Evolutionary conservation across 2,888 invertebrate species (phyloP), one percentile per base, ranked within the genome.

Genomic region (Entomobrya multifasciata): DNA sequence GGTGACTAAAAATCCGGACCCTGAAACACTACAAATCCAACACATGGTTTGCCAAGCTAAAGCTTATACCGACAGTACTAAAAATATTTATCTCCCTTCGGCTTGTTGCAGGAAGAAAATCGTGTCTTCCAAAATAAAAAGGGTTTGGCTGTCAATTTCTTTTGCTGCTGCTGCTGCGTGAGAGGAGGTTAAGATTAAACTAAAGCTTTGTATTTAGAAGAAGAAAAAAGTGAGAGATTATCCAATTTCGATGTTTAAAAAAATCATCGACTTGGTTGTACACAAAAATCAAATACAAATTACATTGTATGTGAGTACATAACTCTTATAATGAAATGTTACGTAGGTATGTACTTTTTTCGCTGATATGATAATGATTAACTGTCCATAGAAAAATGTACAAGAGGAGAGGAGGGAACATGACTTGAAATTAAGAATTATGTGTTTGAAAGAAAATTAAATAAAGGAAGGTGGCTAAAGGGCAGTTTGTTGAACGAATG

Each of bases 61-160:
- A n/a, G n/a, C n/a, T n/a, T n/a, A n/a, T n/a, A n/a, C n/a, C 36
- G 5, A 36, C 36, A 6, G 5, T 8, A 36, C 36, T 8, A 36
- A 67, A 27, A 36, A 65, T 36, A 36, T 67, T 22, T 22, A 67
- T 41, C 67, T 67, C 67, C 67, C 67, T 20, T 67, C 44, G 65
- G 65, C 65, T 36, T 65, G 65, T 30, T 36, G 36, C 8, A 36
- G 4, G 8, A 36, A 36, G n/a, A 67, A n/a, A 67, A 44, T 67
- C 67, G 67, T 67, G 67, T 20, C 67, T 67, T 67, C 67, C 67
- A 67, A 67, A 67, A 67, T 22, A 67, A 67, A 20, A 67, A n/a
- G 67, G 65, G 67, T 44, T 67, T 67, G 67, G 67, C 67, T 36
- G 36, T 8, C 36, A n/a, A n/a, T n/a, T n/a, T n/a, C n/a, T n/a